Conservation (phyloP, 1,140 invertebrate species). For the Papilio polytes region DNA sequence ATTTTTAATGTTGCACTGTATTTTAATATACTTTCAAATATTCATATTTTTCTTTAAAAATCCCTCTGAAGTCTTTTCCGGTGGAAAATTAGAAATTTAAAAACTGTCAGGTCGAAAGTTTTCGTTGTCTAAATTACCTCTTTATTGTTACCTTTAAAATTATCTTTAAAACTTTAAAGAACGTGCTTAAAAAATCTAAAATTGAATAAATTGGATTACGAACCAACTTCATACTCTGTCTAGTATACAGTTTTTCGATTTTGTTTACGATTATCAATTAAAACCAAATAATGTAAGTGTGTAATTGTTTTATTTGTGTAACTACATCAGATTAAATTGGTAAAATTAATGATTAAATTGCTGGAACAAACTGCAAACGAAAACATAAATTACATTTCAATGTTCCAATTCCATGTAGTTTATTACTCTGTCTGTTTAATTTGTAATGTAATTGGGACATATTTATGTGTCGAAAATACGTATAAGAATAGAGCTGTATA, state of each 20-base stretch:
- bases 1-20: conserved; percentile 8
- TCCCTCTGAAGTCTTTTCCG: neutral
- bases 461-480: neutral
- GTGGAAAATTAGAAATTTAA: neutral
- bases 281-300: neutral
- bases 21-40: conserved; percentile 5
- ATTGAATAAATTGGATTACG: too few relatives aligned
- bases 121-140: neutral
- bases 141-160: too few relatives aligned
- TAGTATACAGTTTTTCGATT: neutral
- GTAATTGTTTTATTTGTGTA: neutral
- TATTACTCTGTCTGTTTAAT: neutral
- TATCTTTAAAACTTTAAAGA: too few relatives aligned
- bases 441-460: neutral
- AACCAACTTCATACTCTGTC: too few relatives aligned
- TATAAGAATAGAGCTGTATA: too few relatives aligned
- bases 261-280: neutral
- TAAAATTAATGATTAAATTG: neutral
- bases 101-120: neutral
- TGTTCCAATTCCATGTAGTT: neutral
- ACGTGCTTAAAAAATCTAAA: too few relatives aligned
- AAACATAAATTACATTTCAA: neutral
- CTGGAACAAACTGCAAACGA: neutral
- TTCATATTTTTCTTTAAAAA: neutral
- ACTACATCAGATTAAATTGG: neutral